Base-by-base conservation (phyloP, 2,797 vertebrate genomes). In the Clarias fuscus region DNA sequence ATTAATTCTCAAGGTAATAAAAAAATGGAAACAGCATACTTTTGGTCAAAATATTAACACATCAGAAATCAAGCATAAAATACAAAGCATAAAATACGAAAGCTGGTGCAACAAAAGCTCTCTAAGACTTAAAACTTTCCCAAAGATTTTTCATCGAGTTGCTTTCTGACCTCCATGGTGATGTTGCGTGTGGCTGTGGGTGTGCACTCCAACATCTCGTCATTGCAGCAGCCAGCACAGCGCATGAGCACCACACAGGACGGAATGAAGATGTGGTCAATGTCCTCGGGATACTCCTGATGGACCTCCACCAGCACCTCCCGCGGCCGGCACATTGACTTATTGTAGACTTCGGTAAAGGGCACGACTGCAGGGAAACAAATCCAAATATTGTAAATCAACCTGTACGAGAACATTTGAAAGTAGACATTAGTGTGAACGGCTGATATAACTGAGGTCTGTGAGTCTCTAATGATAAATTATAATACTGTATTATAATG, bases 271-370 rank as follows among this genome's bases (percentile, higher is more conserved):
- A 99, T 97, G 92, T 97, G 96, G 89, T 99, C 98, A 84, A 98
- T 97, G 90, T 99, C 98, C 18, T 98, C 97, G 0, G 98, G 98
- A 84, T 99, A 98, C 92, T 99, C 98, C 93, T 98, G 97, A 91
- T 98, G 96, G 92, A 99, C 98, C 91, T 99, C 98, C 93, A 99
- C 97, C 94, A 99, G 95, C 86, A 96, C 93, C 94, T 99, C 98
- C 79, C 98, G 96, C 0, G 98, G 96, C 91, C 96, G 95, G 94
- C 98, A 99, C 92, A 94, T 94, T 89, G 98, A 99, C 91, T 97
- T 97, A 90, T 97, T 96, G 90, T 96, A 99, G 91, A 99, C 98
- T 43, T 97, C 97, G 93, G 97, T 93, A 91, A 99, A 97, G 88
- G 96, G 94, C 92, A 99, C 95, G 94, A 98, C 98, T 99, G 94